phyloP scores from a whole-genome alignment of 2,888 invertebrate species.

The Tetrapedia diversipes region DNA sequence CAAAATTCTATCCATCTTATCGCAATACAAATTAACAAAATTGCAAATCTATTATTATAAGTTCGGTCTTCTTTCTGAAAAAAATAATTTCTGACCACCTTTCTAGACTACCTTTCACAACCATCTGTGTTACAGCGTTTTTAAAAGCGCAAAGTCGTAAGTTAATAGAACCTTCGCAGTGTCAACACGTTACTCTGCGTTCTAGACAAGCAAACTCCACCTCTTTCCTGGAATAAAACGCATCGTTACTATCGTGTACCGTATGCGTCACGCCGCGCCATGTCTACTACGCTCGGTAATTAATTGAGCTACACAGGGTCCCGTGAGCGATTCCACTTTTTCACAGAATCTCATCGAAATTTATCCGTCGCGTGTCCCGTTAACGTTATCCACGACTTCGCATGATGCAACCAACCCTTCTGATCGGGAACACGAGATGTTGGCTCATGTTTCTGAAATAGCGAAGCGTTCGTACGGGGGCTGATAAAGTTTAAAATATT shows the following conservation, averaged over 20 bases:
- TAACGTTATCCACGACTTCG: neutral
- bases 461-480: neutral
- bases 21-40: too few species aligned
- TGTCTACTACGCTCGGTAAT: slow-evolving; percentile 14
- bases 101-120: too few species aligned
- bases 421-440: neutral
- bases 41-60: too few species aligned
- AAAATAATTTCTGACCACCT: too few species aligned
- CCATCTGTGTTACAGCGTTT: too few species aligned
- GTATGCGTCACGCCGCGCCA: slow-evolving; percentile 15
- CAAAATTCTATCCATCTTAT: too few species aligned
- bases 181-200: slow-evolving; percentile 28
- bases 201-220: slow-evolving; percentile 28
- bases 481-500: slow-evolving; percentile 14
- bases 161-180: slow-evolving; percentile 15
- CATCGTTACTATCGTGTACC: slow-evolving; percentile 21
- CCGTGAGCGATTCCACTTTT: neutral
- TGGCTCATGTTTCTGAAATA: neutral
- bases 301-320: slow-evolving; percentile 26
- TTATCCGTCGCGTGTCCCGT: neutral
- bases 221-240: slow-evolving; percentile 25
- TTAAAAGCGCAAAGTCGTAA: neutral
- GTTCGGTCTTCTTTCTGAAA: too few species aligned
- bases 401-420: neutral
- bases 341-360: neutral